phyloP scores from a whole-genome alignment of 2,888 invertebrate genomes.

The Microctonus hyperodae region DNA sequence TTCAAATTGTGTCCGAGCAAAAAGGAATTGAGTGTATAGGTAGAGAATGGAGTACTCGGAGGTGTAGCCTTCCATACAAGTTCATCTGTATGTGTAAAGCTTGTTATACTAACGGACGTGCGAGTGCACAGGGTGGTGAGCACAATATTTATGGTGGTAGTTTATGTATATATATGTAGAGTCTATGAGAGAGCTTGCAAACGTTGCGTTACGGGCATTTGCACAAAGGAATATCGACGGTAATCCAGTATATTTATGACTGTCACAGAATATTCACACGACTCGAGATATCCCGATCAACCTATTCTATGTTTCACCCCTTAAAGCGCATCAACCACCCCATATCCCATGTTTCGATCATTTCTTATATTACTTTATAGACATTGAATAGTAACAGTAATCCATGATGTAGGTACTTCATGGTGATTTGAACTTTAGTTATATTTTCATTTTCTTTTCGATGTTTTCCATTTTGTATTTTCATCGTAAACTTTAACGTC shows the following conservation, averaged over 20 bases:
- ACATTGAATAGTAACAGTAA: background rate
- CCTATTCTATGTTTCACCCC: background rate
- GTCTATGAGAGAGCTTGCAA: slow-evolving; percentile 11
- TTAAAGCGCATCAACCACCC: background rate
- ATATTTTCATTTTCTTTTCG: background rate
- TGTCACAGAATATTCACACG: background rate
- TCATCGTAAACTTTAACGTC: background rate
- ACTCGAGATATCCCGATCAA: background rate
- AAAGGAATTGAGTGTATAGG: background rate
- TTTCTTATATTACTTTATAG: background rate
- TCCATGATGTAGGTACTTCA: background rate
- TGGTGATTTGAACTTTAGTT: background rate
- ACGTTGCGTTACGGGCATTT: background rate
- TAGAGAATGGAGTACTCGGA: slow-evolving; percentile 9
- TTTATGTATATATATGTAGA: slow-evolving; percentile 16
- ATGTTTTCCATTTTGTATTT: background rate
- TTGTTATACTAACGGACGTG: slow-evolving; percentile 24
- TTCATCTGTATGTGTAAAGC: slow-evolving; percentile 20
- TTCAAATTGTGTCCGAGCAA: background rate
- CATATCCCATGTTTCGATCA: background rate
- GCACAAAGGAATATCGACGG: slow-evolving; percentile 33
- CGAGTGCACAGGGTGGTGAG: slow-evolving; percentile 32
- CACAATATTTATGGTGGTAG: slow-evolving; percentile 47
- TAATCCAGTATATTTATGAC: slow-evolving; percentile 17
- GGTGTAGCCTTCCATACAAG: slow-evolving; percentile 13